Percentiles rank a stretch among this genome's conserved stretches.
Evolutionary conservation across 1,140 invertebrate species (phyloP).

Genomic region (Papilio glaucus): DNA sequence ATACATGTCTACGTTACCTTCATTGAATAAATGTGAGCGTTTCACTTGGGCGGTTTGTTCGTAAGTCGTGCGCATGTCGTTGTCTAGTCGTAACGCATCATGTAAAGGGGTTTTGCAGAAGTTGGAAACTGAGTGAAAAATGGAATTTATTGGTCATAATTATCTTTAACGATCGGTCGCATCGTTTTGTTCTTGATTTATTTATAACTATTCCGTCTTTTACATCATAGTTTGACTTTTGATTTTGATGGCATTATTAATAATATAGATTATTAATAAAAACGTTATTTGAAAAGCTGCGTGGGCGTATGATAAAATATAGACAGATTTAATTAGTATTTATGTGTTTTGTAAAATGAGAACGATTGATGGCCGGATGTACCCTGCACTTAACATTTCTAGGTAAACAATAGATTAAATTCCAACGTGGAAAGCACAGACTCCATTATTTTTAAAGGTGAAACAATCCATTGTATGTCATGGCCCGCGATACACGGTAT

Average conservation of each 20-base stretch:
- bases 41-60: constrained; percentile 29
- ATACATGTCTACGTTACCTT: constrained; percentile 23
- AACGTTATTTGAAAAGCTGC: neutral
- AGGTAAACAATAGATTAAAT: constrained; percentile 16
- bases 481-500: constrained; percentile 38
- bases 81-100: constrained; percentile 15
- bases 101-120: constrained; percentile 30
- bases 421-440: constrained; percentile 4
- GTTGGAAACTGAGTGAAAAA: constrained; percentile 32
- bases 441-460: constrained; percentile 11
- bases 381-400: constrained; percentile 3
- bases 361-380: constrained; percentile 17
- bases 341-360: constrained; percentile 10
- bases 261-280: constrained; percentile 22
- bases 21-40: constrained; percentile 35
- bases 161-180: constrained; percentile 31
- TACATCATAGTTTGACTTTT: constrained; percentile 18
- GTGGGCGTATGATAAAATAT: constrained; percentile 33
- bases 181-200: constrained; percentile 36
- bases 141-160: constrained; percentile 29
- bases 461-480: constrained; percentile 14
- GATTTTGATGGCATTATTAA: constrained; percentile 38
- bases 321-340: constrained; percentile 14
- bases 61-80: constrained; percentile 30
- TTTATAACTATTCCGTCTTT: constrained; percentile 23